These are phyloP conservation scores for Hedychridium roseum DNA, from an alignment of 2,888 invertebrate genomes.

Conservation along the genomic window DNA sequence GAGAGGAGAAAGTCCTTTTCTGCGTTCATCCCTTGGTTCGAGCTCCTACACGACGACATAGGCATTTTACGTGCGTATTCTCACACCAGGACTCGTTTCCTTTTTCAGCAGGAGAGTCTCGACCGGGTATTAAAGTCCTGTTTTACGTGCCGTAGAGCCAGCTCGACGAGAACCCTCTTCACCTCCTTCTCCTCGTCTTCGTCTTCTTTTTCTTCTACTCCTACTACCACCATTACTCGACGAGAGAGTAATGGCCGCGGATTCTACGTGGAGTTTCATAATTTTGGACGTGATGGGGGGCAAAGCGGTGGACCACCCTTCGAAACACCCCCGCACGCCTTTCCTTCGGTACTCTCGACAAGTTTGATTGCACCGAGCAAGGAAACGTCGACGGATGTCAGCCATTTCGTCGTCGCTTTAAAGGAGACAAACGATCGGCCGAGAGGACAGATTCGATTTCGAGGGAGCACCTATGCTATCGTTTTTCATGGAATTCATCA, in stretches of 20 bases:
- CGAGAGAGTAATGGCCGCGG: constrained; percentile 27
- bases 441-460: constrained; percentile 14
- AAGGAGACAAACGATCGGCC: constrained; percentile 23
- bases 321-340: constrained; percentile 11
- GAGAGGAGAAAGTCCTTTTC: neutral
- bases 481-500: no score
- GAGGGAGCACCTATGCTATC: no score
- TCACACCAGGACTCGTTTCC: constrained; percentile 19
- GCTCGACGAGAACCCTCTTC: constrained; percentile 4
- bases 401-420: constrained; percentile 18
- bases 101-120: constrained; percentile 18
- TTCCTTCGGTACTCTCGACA: constrained; percentile 14
- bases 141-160: constrained; percentile 29
- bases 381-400: constrained; percentile 28
- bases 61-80: constrained; percentile 34
- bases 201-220: constrained; percentile 1
- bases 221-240: constrained; percentile 5
- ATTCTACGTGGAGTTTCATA: constrained; percentile 27
- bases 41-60: constrained; percentile 31
- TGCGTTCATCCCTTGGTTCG: neutral
- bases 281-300: constrained; percentile 26
- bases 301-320: constrained; percentile 9
- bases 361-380: constrained; percentile 37
- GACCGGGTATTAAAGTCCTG: constrained; percentile 39
- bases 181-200: neutral